Percentiles rank a stretch among this genome's conserved stretches.
phyloP scores from a whole-genome alignment of 2,113 vertebrate species.

The Aplodontia rufa region DNA sequence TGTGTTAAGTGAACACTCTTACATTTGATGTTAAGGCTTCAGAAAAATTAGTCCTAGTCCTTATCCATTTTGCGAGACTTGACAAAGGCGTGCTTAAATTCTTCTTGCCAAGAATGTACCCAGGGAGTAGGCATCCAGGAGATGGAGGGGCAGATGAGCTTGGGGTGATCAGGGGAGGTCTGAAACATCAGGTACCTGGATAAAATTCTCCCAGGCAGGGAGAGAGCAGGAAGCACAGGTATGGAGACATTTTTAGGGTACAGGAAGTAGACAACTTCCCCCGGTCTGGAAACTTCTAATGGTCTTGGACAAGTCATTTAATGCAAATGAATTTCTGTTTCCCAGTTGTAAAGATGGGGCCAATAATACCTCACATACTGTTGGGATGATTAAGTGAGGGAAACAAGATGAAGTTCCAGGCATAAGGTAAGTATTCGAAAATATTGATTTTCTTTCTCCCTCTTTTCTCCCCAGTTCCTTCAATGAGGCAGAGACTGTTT shows the following conservation, averaged over 20 bases:
- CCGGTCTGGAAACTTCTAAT: slow-evolving; percentile 22
- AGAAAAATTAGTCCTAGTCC: neutral
- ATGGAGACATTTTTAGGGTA: neutral
- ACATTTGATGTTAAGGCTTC: neutral
- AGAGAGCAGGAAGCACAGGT: neutral
- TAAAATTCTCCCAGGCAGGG: neutral
- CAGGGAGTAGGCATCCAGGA: neutral
- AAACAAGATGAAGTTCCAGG: neutral
- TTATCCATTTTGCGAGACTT: neutral
- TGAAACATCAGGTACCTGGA: neutral
- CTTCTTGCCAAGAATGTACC: neutral
- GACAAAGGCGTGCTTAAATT: neutral
- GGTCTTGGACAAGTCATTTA: slow-evolving; percentile 24
- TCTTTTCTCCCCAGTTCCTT: neutral
- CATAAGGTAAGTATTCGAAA: slow-evolving; percentile 9
- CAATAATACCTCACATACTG: neutral
- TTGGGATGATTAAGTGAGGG: slow-evolving; percentile 18
- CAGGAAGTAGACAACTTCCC: neutral
- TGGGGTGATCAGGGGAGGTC: neutral
- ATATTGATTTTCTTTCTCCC: neutral
- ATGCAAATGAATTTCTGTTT: slow-evolving; percentile 32
- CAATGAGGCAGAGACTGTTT: neutral
- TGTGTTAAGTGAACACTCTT: neutral
- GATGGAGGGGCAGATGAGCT: neutral
- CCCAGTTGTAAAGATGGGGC: neutral